These are phyloP conservation scores for Pandemis cinnamomeana DNA, from an alignment of 2,888 invertebrate genomes.

Conservation along the genomic window DNA sequence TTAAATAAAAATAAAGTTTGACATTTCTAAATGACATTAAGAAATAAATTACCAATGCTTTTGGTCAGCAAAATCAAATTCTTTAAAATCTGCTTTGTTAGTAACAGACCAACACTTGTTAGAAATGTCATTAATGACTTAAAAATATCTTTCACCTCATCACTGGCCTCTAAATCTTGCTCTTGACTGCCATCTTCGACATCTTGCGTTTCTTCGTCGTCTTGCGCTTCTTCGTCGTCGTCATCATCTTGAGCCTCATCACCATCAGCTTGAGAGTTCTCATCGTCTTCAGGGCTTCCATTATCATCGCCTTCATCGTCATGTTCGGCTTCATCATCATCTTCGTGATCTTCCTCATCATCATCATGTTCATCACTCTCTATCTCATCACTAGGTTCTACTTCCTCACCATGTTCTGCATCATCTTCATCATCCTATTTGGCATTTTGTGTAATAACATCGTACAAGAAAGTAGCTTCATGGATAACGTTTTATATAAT, in stretches of 20 bases:
- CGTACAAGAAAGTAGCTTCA: neutral
- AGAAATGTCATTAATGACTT: neutral
- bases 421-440: conserved; percentile 51
- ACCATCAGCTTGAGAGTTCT: conserved; percentile 57
- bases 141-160: conserved; percentile 54
- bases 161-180: conserved; percentile 52
- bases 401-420: conserved; percentile 55
- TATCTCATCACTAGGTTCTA: conserved; percentile 52
- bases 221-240: conserved; percentile 46
- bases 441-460: conserved; percentile 15
- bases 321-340: conserved; percentile 50
- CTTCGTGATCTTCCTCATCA: conserved; percentile 47
- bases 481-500: neutral
- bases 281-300: conserved; percentile 50
- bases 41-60: neutral
- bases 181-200: conserved; percentile 58
- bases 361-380: conserved; percentile 51
- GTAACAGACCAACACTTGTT: neutral
- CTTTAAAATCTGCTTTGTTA: neutral
- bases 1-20: conserved; percentile 19
- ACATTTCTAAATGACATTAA: conserved; percentile 5
- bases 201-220: conserved; percentile 47
- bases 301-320: conserved; percentile 55
- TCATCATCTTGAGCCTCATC: conserved; percentile 52
- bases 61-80: neutral